phyloP scores from a whole-genome alignment of 2,797 vertebrate genomes.

The Manis crassicaudata region DNA sequence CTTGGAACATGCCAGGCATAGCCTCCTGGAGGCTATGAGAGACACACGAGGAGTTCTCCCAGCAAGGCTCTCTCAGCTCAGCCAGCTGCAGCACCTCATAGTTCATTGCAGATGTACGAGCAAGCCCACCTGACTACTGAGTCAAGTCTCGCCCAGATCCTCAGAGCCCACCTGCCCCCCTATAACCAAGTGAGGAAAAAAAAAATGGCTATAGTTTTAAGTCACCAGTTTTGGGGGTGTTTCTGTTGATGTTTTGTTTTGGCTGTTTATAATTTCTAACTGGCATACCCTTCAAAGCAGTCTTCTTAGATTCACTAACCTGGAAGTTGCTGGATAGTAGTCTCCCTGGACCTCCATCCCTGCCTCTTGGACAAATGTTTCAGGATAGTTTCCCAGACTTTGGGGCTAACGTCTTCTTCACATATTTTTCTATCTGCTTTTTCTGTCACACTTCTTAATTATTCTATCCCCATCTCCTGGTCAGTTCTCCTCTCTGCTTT shows the following conservation, averaged over 20 bases:
- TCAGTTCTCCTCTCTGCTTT: not conserved
- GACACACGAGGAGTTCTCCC: not conserved
- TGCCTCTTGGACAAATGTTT: not conserved
- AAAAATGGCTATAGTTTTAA: not conserved
- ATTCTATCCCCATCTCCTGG: not conserved
- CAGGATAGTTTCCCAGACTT: not conserved
- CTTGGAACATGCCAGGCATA: not conserved
- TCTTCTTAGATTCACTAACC: not conserved
- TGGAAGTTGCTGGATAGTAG: not conserved
- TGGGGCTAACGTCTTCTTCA: not conserved
- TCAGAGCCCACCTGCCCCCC: not conserved
- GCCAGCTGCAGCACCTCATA: not conserved
- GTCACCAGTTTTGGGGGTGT: not conserved
- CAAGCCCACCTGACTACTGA: not conserved
- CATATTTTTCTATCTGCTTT: not conserved
- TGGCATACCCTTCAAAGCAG: not conserved
- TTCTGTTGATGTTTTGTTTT: not conserved
- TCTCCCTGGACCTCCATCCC: not conserved
- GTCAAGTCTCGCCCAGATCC: not conserved
- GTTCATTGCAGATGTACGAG: not conserved
- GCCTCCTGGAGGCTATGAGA: not conserved
- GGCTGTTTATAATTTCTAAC: not conserved
- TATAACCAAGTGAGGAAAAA: not conserved
- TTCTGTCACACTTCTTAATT: not conserved
- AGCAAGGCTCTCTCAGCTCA: not conserved